phyloP scores from a whole-genome alignment of 2,888 invertebrate genomes.

The Hedya salicella region DNA sequence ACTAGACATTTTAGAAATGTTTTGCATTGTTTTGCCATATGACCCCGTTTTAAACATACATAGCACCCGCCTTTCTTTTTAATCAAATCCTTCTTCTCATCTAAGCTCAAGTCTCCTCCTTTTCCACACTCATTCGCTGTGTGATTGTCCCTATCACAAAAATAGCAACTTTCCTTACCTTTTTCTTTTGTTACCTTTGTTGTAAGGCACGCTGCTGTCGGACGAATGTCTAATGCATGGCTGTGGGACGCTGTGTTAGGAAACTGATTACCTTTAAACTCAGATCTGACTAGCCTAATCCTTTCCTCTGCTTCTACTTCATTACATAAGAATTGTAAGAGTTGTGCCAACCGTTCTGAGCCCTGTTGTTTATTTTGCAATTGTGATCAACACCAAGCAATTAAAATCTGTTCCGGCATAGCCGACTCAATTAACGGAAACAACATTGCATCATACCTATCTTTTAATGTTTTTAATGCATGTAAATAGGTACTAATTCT shows the following conservation, averaged over 20 bases:
- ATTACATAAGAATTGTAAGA: background rate
- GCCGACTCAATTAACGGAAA: slow-evolving; percentile 1
- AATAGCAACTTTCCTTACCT: background rate
- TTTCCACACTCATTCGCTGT: background rate
- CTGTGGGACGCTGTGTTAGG: background rate
- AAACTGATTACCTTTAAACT: background rate
- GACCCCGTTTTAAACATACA: background rate
- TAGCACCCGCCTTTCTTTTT: background rate
- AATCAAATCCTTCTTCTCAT: background rate
- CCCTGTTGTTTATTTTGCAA: slow-evolving; percentile 5
- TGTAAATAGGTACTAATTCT: background rate
- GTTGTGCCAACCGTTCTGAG: background rate
- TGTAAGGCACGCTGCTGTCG: background rate
- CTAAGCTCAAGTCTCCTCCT: background rate
- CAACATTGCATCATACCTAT: background rate
- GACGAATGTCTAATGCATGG: background rate
- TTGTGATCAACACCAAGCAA: background rate
- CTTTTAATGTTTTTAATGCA: background rate
- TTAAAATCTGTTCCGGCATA: background rate
- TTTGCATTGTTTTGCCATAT: background rate
- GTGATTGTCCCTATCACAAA: background rate
- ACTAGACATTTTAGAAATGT: background rate
- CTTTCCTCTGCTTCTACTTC: slow-evolving; percentile 2
- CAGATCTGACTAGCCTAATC: background rate
- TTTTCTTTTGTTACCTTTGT: background rate